Evolutionary conservation across 2,888 invertebrate genomes (phyloP), one percentile per base, ranked within the genome.

Genomic region (Polyploca ridens): DNA sequence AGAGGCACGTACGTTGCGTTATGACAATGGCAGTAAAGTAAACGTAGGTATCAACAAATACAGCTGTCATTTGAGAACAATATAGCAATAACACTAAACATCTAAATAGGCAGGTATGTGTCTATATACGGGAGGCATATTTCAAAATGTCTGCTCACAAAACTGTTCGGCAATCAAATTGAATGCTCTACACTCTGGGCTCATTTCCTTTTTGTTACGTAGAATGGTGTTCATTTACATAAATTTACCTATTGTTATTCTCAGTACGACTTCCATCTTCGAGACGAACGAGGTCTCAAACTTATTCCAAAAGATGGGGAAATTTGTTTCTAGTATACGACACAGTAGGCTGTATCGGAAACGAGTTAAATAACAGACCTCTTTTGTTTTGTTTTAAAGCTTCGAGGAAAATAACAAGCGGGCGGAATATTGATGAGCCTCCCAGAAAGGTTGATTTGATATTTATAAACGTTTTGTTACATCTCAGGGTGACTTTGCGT

Each of bases 191-290:
- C 83, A 79, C 82, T 76, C 79, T 72, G 75, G 81, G 81, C 84
- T 90, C 90, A 87, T 92, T 93, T 92, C 90, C 90, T 90, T 90
- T 91, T 91, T 90, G 91, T 91, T 90, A 86, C 91, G 86, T 84
- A 88, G 83, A 81, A 85, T 82, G 82, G 81, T 77, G 82, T 84
- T 91, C 90, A 92, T 93, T 93, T 91, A 92, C 91, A 93, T 93
- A 93, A 91, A 93, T 92, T 92, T 91, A 91, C 88, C 90, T 91
- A 91, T 93, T 93, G 92, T 93, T 90, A 90, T 90, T 90, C 89
- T 73, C 77, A 74, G 79, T 82, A 84, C 81, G 85, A 76, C 78
- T 80, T 81, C 86, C 84, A 84, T 89, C 86, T 87, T 73, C 78
- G 77, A 82, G 81, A 85, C 79, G 84, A 86, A 85, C 80, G 84